phyloP scores from a whole-genome alignment of 2,888 invertebrate genomes.

The Drosophila rubida region DNA sequence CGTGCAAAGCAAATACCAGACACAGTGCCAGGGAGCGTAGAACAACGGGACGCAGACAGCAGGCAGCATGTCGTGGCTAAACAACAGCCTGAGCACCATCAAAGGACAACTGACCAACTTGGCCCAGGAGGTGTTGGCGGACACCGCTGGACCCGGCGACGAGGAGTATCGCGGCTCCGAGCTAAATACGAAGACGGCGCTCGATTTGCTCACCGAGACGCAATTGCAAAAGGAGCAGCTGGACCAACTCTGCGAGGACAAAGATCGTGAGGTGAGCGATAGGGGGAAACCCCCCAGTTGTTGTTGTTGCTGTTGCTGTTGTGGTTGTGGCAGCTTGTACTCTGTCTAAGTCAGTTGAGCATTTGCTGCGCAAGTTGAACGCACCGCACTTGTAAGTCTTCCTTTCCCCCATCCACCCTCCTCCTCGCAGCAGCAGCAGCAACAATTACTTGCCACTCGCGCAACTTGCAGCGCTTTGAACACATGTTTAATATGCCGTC shows the following conservation, averaged over 20 bases:
- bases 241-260: slow-evolving; percentile 86
- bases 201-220: slow-evolving; percentile 78
- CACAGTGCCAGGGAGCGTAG: slow-evolving; percentile 20
- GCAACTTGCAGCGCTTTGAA: neutral
- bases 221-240: slow-evolving; percentile 86
- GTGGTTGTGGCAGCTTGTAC: slow-evolving; percentile 1
- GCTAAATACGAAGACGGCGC: slow-evolving; percentile 55
- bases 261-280: slow-evolving; percentile 88
- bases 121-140: slow-evolving; percentile 94
- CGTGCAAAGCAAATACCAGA: slow-evolving; percentile 8
- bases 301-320: slow-evolving; percentile 5
- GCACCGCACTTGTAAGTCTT: slow-evolving; percentile 26
- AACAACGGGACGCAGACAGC: slow-evolving; percentile 31
- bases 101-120: slow-evolving; percentile 95
- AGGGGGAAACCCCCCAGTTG: neutral
- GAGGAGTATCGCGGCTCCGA: slow-evolving; percentile 65
- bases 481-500: slow-evolving; percentile 17
- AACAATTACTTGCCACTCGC: neutral
- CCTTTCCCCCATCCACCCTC: neutral
- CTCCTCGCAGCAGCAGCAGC: too few relatives aligned
- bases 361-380: slow-evolving; percentile 16
- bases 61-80: slow-evolving; percentile 89
- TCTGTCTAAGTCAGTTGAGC: slow-evolving; percentile 2
- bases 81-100: slow-evolving; percentile 86
- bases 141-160: slow-evolving; percentile 87